Conservation (phyloP, 2,113 vertebrate species). For the Silurus glanis region DNA sequence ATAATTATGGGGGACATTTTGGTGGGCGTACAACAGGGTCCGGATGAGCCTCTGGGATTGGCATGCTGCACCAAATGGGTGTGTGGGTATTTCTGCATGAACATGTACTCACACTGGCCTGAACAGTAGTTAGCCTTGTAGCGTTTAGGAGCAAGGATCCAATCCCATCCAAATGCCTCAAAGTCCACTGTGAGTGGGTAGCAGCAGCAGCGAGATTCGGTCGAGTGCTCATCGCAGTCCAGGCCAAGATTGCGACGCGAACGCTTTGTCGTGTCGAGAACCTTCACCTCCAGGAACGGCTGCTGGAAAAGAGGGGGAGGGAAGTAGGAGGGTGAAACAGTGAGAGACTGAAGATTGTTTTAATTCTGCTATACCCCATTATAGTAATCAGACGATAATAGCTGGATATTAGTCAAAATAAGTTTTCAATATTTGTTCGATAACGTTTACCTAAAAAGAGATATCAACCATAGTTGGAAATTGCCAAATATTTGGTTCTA, state of each 20-base stretch:
- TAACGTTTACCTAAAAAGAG: neutral
- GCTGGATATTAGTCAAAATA: neutral
- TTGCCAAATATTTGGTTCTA: neutral
- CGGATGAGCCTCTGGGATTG: conserved; percentile 91
- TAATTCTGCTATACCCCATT: neutral
- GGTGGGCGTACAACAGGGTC: conserved; percentile 96
- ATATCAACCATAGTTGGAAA: neutral
- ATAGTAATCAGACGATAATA: neutral
- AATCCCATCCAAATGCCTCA: conserved; percentile 98
- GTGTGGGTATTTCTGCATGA: conserved; percentile 99
- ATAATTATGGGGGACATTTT: conserved; percentile 99
- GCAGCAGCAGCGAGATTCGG: conserved; percentile 94
- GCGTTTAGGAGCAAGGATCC: conserved; percentile 97
- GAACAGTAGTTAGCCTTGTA: conserved; percentile 99
- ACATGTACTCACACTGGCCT: conserved; percentile 99
- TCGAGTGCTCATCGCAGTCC: conserved; percentile 96
- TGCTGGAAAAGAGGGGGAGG: conserved; percentile 78
- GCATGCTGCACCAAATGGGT: conserved; percentile 97
- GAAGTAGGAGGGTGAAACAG: conserved; percentile 25
- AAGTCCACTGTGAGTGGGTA: conserved; percentile 98
- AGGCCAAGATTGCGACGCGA: conserved; percentile 91
- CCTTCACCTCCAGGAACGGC: conserved; percentile 96
- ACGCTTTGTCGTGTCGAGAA: conserved; percentile 94
- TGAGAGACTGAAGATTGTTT: conserved; percentile 10
- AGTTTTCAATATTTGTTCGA: neutral